Base-by-base conservation (phyloP, 2,113 vertebrate species). In the Nanorana parkeri region DNA sequence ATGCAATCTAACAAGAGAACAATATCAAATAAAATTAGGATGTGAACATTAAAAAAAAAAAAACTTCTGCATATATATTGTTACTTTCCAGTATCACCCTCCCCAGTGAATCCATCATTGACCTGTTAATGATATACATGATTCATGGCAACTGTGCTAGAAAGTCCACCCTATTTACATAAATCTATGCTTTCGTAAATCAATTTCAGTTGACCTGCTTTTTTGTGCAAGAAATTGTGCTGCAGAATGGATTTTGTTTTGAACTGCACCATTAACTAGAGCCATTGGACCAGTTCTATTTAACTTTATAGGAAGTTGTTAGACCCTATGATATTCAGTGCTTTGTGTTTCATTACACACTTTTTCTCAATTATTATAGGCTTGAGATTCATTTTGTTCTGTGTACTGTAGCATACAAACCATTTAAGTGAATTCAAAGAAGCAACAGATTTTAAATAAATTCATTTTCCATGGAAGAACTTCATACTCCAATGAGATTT, bases 231-330 rank as follows among this genome's bases (percentile, higher is more conserved):
- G 52, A 32, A 41, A 26, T 72, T 73, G 23, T 81, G 36, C 64
- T 73, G 58, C 41, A 73, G 20, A 81, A 63, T 54, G 58, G 36
- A 36, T 55, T 83, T 82, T 76, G 24, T 83, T 72, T 68, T 26
- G 78, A 36, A 29, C 69, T 80, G 78, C 67, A 71, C 78, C 52
- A 80, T 80, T 80, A 80, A 80, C 66, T 60, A 76, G 72, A 83
- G 64, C 68, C 80, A 83, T 63, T 83, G 80, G 80, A 83, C 71
- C 80, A 76, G 80, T 67, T 83, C 66, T 76, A 83, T 76, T 74
- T 54, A 82, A 83, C 76, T 64, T 76, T n/a, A 76, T 68, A 47
- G 13, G 32, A 66, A 83, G 72, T 72, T 83, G 80, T 76, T 83
- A 67, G 52, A 47, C 52, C 80, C n/a, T 66, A 60, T 28, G 36